Base-by-base conservation (phyloP, 2,888 invertebrate species). In the Herminia tarsipennalis region DNA sequence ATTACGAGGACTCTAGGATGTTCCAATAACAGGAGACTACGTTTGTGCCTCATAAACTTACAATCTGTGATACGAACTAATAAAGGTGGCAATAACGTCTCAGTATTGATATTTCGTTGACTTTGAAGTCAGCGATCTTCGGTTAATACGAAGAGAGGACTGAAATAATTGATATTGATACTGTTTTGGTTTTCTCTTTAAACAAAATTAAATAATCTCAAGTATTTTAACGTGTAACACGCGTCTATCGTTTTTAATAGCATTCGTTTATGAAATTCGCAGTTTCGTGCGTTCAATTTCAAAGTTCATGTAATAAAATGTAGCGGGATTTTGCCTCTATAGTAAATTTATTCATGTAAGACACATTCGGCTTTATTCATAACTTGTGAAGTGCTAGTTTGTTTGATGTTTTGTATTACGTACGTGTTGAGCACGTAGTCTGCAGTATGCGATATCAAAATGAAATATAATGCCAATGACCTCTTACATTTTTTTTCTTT, bases 291-390 rank as follows among this genome's bases (percentile, higher is more conserved):
- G n/a, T n/a, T n/a, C n/a, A n/a, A n/a, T n/a, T n/a, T n/a, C n/a
- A n/a, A n/a, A n/a, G n/a, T n/a, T n/a, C n/a, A n/a, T n/a, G n/a
- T n/a, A n/a, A n/a, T n/a, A n/a, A n/a, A n/a, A n/a, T n/a, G n/a
- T n/a, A n/a, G n/a, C n/a, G n/a, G n/a, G n/a, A n/a, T n/a, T n/a
- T n/a, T n/a, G n/a, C 40, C 41, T 46, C 44, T 48, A 58, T 54
- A 38, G 44, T 41, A 47, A 61, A 63, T 54, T 47, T 58, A 58
- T 61, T 58, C 54, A 63, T 54, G 39, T 50, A 45, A 53, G 36
- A 63, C 47, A 46, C 53, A 50, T 50, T 52, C 49, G 45, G 45
- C 30, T 54, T 45, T 63, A 63, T 63, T 63, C 47, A 58, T 45
- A 58, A 58, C 42, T 61, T 27, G 41, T 34, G 45, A 47, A 61